Evolutionary conservation across 2,888 invertebrate genomes (phyloP), one percentile per base, ranked within the genome.

Genomic region (Camptogramma bilineatum): DNA sequence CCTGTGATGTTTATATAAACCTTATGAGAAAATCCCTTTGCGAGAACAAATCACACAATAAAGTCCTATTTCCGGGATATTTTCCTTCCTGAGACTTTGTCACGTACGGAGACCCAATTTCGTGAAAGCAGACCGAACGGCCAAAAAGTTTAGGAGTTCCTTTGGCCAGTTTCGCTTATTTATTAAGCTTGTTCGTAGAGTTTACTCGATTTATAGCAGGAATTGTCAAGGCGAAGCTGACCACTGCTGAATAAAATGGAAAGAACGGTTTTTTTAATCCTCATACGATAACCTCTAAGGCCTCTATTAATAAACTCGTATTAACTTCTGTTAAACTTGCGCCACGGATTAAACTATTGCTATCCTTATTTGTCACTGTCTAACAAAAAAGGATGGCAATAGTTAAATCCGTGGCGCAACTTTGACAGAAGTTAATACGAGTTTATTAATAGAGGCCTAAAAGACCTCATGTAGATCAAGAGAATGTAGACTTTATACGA

Each of bases 201-300:
- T 62, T 62, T 62, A 66, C 55, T 62, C 18, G 51, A 62, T 66
- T 59, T 62, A 62, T 58, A 28, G 46, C 51, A 52, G 52, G 17
- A 17, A 7, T 17, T 5, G 17, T 4, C n/a, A n/a, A n/a, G 42
- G 3, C 4, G n/a, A 42, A 51, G 51, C 42, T 31, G 47, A 42
- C 24, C 24, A 16, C 2, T 13, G 9, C 3, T 34, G 13, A 13
- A 13, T 34, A 34, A 34, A 13, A n/a, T n/a, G n/a, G n/a, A n/a
- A n/a, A n/a, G n/a, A n/a, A n/a, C n/a, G n/a, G n/a, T n/a, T n/a
- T n/a, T n/a, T n/a, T n/a, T n/a, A n/a, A n/a, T n/a, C n/a, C n/a
- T n/a, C n/a, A n/a, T n/a, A n/a, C n/a, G n/a, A n/a, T n/a, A n/a
- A n/a, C n/a, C n/a, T n/a, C n/a, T n/a, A n/a, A n/a, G n/a, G n/a